Conservation (phyloP, 2,888 invertebrate genomes). For the Electrophaes corylata region DNA sequence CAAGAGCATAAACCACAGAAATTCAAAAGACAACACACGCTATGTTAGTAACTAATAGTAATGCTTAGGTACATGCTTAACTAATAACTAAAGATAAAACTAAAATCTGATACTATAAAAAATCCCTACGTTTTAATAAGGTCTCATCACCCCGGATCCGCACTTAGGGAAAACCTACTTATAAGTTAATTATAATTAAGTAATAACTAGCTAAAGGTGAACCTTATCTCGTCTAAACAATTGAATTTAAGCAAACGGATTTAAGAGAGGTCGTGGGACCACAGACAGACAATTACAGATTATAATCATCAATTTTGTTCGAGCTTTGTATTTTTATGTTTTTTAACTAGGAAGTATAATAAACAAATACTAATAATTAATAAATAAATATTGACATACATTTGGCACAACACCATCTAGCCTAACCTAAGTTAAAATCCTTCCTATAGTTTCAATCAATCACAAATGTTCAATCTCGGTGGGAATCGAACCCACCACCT, state of each 20-base stretch:
- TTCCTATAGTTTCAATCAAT: no score
- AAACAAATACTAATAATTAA: neutral
- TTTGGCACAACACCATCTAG: no score
- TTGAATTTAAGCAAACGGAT: slow-evolving; percentile 61
- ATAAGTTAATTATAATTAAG: slow-evolving; percentile 51
- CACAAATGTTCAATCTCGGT: no score
- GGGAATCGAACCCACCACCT: no score
- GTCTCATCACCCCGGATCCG: slow-evolving; percentile 32
- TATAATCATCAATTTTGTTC: slow-evolving; percentile 72
- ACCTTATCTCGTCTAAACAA: slow-evolving; percentile 58
- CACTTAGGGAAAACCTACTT: slow-evolving; percentile 48
- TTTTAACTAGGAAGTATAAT: slow-evolving; percentile 51
- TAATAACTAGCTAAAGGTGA: slow-evolving; percentile 43
- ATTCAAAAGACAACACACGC: no score
- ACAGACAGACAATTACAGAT: slow-evolving; percentile 55
- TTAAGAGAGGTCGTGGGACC: slow-evolving; percentile 75
- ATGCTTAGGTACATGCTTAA: no score
- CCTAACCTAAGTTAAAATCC: no score
- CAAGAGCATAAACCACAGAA: no score
- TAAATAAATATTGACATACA: no score
- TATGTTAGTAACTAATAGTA: no score
- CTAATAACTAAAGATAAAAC: no score
- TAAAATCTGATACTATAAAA: neutral
- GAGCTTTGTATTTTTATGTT: slow-evolving; percentile 57
- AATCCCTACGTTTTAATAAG: slow-evolving; percentile 4